Evolutionary conservation across 1,140 invertebrate genomes (phyloP), one percentile per base, ranked within the genome.

Genomic region (Danaus plexippus): DNA sequence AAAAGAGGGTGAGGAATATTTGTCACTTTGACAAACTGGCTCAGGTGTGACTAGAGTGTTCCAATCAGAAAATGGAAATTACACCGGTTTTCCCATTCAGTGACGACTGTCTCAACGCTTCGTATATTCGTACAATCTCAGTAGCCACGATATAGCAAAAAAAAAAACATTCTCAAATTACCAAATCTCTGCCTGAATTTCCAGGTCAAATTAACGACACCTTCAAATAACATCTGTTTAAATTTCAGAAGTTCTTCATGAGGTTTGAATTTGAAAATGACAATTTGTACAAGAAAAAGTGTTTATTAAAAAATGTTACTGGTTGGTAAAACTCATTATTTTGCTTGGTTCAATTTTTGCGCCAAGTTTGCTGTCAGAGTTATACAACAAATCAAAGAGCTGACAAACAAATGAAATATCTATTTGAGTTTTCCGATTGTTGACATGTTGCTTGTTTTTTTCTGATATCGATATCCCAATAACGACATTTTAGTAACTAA

Each of bases 51-150:
- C 52, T 52, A 48, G 67, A 66, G 66, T 61, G 64, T 69, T 71
- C 74, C 80, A 80, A 83, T 83, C 77, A 74, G 59, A 66, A 75
- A 80, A 83, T 80, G 77, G 71, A 80, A 79, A 80, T 83, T 79
- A 80, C 67, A 54, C 40, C 32, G 54, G 65, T 47, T 58, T 67
- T 57, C 49, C 62, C 53, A 57, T 62, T 57, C 43, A 46, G 18
- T 51, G 60, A 55, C 57, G 52, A 61, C 54, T 57, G 64, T 53
- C 56, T 54, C 51, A 42, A 41, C 46, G 47, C 41, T 52, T 41
- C 48, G 18, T 43, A 59, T 54, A 48, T 69, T 72, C 49, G 52
- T 51, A 52, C 53, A 18, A 51, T 52, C 61, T 63, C 61, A 56
- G 59, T 59, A 59, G 43, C 11, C 54, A 53, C 57, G 48, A 53